A percentile compares a stretch with the other conserved stretches of the same genome.
phyloP scores from a whole-genome alignment of 2,797 vertebrate genomes.

The Podarcis lilfordi region DNA sequence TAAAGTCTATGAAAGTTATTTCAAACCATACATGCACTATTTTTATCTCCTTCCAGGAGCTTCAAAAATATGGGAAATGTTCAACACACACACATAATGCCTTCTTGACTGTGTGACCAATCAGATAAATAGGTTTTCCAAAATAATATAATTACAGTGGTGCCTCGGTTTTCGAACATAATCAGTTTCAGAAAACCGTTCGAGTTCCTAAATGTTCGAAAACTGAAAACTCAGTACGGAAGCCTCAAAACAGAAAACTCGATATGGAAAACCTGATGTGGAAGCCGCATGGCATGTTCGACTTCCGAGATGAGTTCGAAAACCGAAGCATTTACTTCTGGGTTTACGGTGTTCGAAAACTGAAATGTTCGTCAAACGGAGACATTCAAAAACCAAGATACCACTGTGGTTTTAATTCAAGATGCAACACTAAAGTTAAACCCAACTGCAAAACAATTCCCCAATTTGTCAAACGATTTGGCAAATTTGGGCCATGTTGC shows the following conservation, averaged over 20 bases:
- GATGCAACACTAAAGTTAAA: not conserved
- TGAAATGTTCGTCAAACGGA: no score
- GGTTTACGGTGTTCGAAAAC: no score
- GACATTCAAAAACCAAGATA: no score
- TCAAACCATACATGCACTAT: not conserved
- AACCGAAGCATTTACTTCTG: no score
- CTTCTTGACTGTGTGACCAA: not conserved
- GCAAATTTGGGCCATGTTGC: not conserved
- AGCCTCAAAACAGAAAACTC: no score
- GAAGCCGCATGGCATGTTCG: no score
- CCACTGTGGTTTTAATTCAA: not conserved
- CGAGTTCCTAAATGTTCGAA: no score
- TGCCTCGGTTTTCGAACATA: no score
- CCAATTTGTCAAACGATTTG: not conserved
- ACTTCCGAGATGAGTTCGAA: no score
- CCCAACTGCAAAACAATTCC: not conserved
- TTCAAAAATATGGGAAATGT: not conserved
- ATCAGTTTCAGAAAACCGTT: accelerated
- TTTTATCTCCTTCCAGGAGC: not conserved
- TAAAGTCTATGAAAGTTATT: not conserved
- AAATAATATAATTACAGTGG: not conserved
- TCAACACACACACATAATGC: not conserved
- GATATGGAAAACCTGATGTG: no score
- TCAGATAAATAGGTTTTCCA: not conserved
- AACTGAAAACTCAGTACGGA: no score